phyloP scores from a whole-genome alignment of 2,113 vertebrate genomes.

The Oreochromis tanganicae region DNA sequence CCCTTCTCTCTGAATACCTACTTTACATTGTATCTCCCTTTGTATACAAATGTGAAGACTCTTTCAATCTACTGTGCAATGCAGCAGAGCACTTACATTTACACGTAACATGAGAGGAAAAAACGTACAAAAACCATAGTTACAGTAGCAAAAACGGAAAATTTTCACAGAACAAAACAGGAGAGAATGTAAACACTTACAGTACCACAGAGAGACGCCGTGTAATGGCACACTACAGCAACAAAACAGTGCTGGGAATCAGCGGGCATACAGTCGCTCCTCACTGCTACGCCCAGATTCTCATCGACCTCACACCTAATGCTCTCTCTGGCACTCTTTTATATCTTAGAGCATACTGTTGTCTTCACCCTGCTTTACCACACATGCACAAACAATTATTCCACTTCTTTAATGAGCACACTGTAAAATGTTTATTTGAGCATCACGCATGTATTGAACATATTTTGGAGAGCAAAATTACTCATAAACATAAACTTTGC shows the following conservation, averaged over 20 bases:
- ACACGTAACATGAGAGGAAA: not conserved
- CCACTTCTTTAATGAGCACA: not conserved
- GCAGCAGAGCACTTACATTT: not conserved
- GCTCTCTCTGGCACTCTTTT: not conserved
- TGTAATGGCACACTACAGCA: not conserved
- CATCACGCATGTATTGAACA: not conserved
- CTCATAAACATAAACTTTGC: not conserved
- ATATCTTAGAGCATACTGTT: not conserved
- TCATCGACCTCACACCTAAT: not conserved
- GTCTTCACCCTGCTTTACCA: not conserved
- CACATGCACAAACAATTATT: not conserved
- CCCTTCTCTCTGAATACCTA: not conserved
- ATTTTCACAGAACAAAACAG: not conserved
- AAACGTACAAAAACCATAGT: not conserved
- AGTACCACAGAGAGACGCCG: not conserved
- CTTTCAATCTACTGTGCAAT: not conserved
- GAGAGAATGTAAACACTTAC: not conserved
- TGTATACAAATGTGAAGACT: not conserved
- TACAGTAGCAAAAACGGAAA: rapidly evolving
- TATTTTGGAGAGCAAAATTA: not conserved
- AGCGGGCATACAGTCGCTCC: rapidly evolving
- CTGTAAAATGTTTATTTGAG: not conserved
- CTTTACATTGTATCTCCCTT: not conserved
- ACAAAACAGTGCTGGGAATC: not conserved
- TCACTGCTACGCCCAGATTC: not conserved